These are phyloP conservation scores for Branchipolynoe longqiensis DNA, from an alignment of 2,888 invertebrate species.

Conservation along the genomic window DNA sequence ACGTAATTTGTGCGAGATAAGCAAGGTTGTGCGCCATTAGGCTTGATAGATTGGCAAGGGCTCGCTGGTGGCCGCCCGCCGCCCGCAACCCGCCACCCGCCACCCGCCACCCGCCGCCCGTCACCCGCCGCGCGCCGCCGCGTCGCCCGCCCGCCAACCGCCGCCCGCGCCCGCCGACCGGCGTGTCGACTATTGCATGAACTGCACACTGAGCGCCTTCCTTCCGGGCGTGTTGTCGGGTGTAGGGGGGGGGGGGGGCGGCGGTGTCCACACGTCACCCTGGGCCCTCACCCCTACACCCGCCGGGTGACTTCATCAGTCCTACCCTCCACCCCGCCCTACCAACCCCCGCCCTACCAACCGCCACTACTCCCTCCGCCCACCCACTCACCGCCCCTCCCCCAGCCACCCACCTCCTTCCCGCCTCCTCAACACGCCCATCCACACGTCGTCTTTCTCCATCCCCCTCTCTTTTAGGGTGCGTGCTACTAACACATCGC, in stretches of 20 bases:
- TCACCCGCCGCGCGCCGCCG: neutral
- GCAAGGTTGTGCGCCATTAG: conserved; percentile 57
- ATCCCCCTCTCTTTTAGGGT: neutral
- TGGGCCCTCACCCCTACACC: neutral
- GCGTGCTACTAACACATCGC: neutral
- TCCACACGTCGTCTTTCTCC: neutral
- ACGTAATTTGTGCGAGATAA: conserved; percentile 58
- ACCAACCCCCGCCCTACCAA: neutral
- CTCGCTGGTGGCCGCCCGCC: conserved; percentile 10
- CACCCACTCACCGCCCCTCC: neutral
- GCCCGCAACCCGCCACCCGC: too few species aligned
- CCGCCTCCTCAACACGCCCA: neutral
- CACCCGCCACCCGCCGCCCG: neutral
- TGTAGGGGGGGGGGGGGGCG: too few species aligned
- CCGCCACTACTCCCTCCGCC: neutral
- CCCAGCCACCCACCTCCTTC: neutral
- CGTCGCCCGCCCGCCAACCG: too few species aligned
- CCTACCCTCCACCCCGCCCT: neutral
- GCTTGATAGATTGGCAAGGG: conserved; percentile 57
- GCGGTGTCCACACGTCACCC: too few species aligned
- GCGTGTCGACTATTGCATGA: too few species aligned
- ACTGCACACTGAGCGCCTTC: too few species aligned
- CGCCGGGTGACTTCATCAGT: neutral
- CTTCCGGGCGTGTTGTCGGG: too few species aligned
- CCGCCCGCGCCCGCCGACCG: too few species aligned